Base-by-base conservation (phyloP, 2,797 vertebrate genomes). In the Sebastolobus altivelis region DNA sequence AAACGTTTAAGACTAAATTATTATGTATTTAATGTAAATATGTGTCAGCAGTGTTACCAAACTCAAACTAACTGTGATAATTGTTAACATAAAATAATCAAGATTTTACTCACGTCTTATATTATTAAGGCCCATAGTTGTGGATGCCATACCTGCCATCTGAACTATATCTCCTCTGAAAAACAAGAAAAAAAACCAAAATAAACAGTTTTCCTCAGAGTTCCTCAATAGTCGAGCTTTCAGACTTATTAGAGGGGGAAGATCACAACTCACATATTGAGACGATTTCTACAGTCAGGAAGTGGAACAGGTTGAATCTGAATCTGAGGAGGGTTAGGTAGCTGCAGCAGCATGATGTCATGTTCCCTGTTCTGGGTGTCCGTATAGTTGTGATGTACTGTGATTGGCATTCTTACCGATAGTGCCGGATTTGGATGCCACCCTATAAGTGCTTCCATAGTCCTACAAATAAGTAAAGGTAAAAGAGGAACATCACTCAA, bases 71-170 rank as follows among this genome's bases (percentile, higher is more conserved):
- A 33, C 29, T 52, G 13, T 20, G 22, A 12, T 2, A 18, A 29
- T 11, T 20, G 9, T 13, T 22, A 66, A 31, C 3, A 38, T 52
- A 33, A 7, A 29, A 38, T 29, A 29, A 71, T 29, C 16, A 27
- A 10, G 13, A 27, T n/a, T 8, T 22, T 18, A n/a, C 67, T 69
- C 31, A 70, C 54, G 0, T 56, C 0, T 18, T 16, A 1, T 0
- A 18, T 18, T 9, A 4, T 13, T 4, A 0, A 1, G 9, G 10
- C 6, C 14, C 1, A 1, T 0, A 1, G 0, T 1, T 11, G 1
- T 22, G 10, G 6, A 0, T 14, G 6, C 37, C 22, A 10, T 3
- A 33, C 70, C 70, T 22, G 70, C 40, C 10, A 61, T 4, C 29
- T 49, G 5, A 25, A 72, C 58, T 5, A 0, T 0, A 5, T 4